These are phyloP conservation scores for Platynereis dumerilii DNA, from an alignment of 2,888 invertebrate species.

Conservation along the genomic window DNA sequence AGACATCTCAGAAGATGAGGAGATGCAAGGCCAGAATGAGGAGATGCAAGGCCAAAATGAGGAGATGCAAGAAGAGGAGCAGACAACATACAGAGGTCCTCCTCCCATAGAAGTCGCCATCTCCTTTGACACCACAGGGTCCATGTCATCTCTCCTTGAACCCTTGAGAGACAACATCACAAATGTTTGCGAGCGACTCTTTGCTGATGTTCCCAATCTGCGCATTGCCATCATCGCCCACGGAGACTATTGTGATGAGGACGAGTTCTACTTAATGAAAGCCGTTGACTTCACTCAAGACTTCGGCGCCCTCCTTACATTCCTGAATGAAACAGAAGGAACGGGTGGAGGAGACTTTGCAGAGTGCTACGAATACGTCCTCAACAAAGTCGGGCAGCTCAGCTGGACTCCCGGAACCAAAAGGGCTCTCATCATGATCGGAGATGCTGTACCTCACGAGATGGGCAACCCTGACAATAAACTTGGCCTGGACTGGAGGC, in stretches of 20 bases:
- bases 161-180: background rate
- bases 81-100: background rate
- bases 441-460: conserved; percentile 53
- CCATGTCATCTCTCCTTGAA: conserved; percentile 3
- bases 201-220: background rate
- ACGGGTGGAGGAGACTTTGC: conserved; percentile 55
- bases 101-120: background rate
- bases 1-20: background rate
- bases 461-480: conserved; percentile 40
- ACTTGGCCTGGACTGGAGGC: conserved; percentile 46
- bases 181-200: background rate
- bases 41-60: background rate
- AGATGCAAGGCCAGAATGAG: background rate
- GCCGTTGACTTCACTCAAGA: conserved; percentile 48
- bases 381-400: conserved; percentile 45
- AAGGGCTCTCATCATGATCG: conserved; percentile 54
- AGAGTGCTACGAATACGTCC: conserved; percentile 57
- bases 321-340: conserved; percentile 45
- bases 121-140: conserved; percentile 7
- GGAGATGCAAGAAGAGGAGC: background rate
- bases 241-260: conserved; percentile 7
- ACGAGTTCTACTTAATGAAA: conserved; percentile 46
- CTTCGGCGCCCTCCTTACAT: conserved; percentile 43
- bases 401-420: conserved; percentile 55
- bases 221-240: background rate